Conservation (phyloP, 2,113 vertebrate genomes). For the Myrmecophaga tridactyla region DNA sequence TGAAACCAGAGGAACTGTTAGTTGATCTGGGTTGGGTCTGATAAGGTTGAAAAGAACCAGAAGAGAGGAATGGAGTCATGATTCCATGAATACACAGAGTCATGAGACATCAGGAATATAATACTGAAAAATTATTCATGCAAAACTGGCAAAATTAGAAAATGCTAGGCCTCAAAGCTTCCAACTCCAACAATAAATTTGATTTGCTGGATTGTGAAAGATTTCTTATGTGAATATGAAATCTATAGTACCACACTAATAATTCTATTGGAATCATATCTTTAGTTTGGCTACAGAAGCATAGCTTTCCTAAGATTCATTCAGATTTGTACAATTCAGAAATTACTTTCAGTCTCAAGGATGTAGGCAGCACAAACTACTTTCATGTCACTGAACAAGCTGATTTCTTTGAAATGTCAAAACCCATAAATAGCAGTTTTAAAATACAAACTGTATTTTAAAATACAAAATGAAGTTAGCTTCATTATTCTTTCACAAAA, state of each 20-base stretch:
- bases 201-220: conserved; percentile 31
- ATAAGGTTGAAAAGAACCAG: conserved; percentile 21
- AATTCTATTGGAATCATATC: neutral
- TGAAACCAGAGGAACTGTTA: conserved; percentile 40
- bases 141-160: conserved; percentile 38
- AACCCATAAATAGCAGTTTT: neutral
- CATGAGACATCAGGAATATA: conserved; percentile 23
- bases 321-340: neutral
- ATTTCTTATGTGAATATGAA: conserved; percentile 3
- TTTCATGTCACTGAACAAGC: neutral
- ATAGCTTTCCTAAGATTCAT: neutral
- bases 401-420: conserved; percentile 22
- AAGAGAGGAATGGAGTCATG: conserved; percentile 10
- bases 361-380: neutral
- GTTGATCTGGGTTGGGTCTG: neutral
- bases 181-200: conserved; percentile 47
- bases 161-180: conserved; percentile 36
- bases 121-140: conserved; percentile 19
- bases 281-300: neutral
- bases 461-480: no score
- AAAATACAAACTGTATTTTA: neutral
- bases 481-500: neutral
- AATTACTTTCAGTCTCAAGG: neutral
- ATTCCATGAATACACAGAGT: neutral
- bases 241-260: neutral